Evolutionary conservation across 2,797 vertebrate species (phyloP).

Genomic region (Tadarida brasiliensis): DNA sequence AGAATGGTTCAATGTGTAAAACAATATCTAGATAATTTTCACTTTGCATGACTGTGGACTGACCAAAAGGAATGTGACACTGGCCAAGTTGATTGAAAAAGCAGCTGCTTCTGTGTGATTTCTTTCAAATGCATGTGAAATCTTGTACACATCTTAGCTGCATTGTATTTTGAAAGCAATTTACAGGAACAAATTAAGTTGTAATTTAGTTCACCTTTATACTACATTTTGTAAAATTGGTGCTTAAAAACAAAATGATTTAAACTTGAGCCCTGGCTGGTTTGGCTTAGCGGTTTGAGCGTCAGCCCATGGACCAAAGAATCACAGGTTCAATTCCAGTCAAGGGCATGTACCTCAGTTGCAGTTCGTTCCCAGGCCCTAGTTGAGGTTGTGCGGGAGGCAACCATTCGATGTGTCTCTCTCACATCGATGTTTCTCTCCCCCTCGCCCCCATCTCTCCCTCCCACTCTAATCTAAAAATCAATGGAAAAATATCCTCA

Average conservation of each 20-base stretch:
- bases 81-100: neutral
- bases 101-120: neutral
- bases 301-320: no score
- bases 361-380: no score
- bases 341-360: no score
- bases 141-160: neutral
- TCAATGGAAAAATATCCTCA: no score
- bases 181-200: slow-evolving; percentile 43
- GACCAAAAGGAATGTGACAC: neutral
- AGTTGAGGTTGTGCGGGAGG: no score
- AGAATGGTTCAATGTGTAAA: slow-evolving; percentile 98
- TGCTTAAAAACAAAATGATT: slow-evolving; percentile 71
- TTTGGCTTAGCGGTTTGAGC: no score
- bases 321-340: no score
- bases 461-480: no score
- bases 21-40: slow-evolving; percentile 97
- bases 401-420: no score
- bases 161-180: neutral
- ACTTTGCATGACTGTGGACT: slow-evolving; percentile 93
- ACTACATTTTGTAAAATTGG: slow-evolving; percentile 20
- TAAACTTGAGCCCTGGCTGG: neutral
- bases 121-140: neutral
- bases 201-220: neutral
- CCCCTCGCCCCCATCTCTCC: no score
- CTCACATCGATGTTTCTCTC: no score